Evolutionary conservation across 2,888 invertebrate species (phyloP).

Genomic region (Cosmopolites sordidus): DNA sequence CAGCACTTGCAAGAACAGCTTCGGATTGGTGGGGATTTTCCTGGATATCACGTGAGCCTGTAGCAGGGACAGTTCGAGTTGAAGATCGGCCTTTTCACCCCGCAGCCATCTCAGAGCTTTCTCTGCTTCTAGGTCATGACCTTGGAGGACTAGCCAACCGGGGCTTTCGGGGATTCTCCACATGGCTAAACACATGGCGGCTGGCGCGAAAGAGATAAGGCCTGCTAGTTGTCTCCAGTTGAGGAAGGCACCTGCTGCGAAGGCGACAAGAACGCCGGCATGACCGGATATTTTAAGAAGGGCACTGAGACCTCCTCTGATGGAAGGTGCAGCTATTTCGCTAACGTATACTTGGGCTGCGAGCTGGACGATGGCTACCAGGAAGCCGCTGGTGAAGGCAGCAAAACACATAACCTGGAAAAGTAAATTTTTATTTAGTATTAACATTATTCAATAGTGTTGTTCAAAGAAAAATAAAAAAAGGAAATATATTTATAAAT

Average conservation of each 20-base stretch:
- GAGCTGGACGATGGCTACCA: constrained; percentile 47
- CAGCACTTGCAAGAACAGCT: constrained; percentile 45
- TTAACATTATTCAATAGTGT: no score
- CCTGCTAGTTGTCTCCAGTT: constrained; percentile 83
- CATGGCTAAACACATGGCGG: constrained; percentile 70
- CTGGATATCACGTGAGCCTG: constrained; percentile 61
- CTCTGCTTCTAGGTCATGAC: constrained; percentile 70
- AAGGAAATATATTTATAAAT: no score
- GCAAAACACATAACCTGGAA: constrained; percentile 69
- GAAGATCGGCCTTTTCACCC: constrained; percentile 71
- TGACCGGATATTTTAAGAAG: constrained; percentile 82
- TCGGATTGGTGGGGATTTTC: constrained; percentile 36
- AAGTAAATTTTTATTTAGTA: no score
- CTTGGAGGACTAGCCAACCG: constrained; percentile 73
- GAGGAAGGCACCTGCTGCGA: constrained; percentile 75
- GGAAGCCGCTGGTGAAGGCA: constrained; percentile 73
- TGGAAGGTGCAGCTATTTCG: constrained; percentile 83
- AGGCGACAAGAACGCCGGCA: constrained; percentile 78
- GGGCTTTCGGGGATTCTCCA: constrained; percentile 86
- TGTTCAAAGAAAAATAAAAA: no score
- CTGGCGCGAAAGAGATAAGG: constrained; percentile 72
- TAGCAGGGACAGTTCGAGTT: constrained; percentile 67
- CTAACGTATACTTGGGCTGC: constrained; percentile 73
- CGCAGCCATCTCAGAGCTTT: constrained; percentile 75
- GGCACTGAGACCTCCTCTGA: constrained; percentile 82